Evolutionary conservation across 2,888 invertebrate species (phyloP), one percentile per base, ranked within the genome.

Genomic region (Steinernema scapterisci): DNA sequence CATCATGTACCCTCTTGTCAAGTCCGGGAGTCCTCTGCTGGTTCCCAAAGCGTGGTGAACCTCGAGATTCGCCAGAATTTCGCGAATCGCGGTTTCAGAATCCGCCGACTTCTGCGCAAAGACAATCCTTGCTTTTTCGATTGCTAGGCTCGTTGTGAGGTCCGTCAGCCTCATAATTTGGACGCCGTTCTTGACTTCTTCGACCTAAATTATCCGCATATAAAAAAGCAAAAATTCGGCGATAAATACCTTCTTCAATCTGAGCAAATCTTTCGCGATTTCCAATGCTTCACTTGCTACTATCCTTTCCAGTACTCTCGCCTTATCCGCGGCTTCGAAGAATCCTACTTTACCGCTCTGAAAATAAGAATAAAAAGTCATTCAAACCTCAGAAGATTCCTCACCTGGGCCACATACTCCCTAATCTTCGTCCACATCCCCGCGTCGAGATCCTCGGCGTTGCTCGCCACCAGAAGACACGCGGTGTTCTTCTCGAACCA

Each of bases 291-390:
- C 31, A 1, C 2, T 16, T 13, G 16, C 9, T 27, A 82, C 78
- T 7, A 82, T 80, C 38, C 54, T 63, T 44, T 77, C 78, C n/a
- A 83, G 75, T 21, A 82, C 25, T 13, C 45, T 19, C 23, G 77
- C 79, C 48, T 85, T 82, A 70, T 85, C 77, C 63, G 82, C 83
- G 13, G 80, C 76, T 7, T 84, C 82, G 44, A 87, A 79, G 76
- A 87, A 87, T 19, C 87, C 79, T 5, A 87, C 80, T 73, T 85
- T 86, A 7, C 87, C 87, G 43, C 84, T 79, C 80, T 86, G 77
- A 73, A 82, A 38, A 78, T 48, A 70, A 46, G 38, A 9, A 16
- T 56, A 3, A 31, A 70, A 25, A 73, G 38, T 44, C 48, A 13
- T 16, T n/a, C 48, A 48, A 48, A 16, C 13, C 5, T n/a, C n/a